Base-by-base conservation (phyloP, 2,888 invertebrate genomes). In the Rhagophthalmus giganteus region DNA sequence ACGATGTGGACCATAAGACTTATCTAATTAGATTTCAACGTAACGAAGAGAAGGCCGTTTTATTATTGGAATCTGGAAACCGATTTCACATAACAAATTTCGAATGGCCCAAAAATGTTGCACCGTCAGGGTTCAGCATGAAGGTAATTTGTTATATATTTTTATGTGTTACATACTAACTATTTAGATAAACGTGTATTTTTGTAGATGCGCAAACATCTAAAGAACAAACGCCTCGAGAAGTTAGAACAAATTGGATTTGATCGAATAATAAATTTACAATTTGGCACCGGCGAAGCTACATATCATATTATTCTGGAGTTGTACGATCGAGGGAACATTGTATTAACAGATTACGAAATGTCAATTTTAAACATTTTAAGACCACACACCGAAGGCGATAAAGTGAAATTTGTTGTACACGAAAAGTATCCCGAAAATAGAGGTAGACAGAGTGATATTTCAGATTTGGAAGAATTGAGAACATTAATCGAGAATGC, bases 101-200 rank as follows among this genome's bases (percentile, higher is more conserved):
- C 76, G 97, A 98, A 71, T 99, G 99, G 98, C 97, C 98, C 0
- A 99, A 99, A 77, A 95, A 94, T 81, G 82, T 87, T 27, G 90
- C 90, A 3, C 97, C 94, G 1, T 95, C 94, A 0, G 94, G 95
- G 1, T 98, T 98, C 71, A 90, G 94, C 56, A 99, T 99, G 98
- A 99, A 99, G 81, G 90, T 90, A 39, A 11, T 2, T 54, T 20
- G 81, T 90, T 90, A 32, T 7, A 6, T 52, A 24, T 9, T 7
- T 2, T 9, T 33, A 14, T 33, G 16, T 10, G 14, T 41, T 7
- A n/a, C n/a, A n/a, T 15, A 13, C 14, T 16, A n/a, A 8, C 13
- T 10, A 10, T 9, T 3, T 8, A 1, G 12, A 40, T 2, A 24
- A 7, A 20, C n/a, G n/a, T 1, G 2, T n/a, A 9, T 5, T 30